These are phyloP conservation scores for Oreochromis niloticus DNA, from an alignment of 2,113 vertebrate genomes.

Conservation along the genomic window DNA sequence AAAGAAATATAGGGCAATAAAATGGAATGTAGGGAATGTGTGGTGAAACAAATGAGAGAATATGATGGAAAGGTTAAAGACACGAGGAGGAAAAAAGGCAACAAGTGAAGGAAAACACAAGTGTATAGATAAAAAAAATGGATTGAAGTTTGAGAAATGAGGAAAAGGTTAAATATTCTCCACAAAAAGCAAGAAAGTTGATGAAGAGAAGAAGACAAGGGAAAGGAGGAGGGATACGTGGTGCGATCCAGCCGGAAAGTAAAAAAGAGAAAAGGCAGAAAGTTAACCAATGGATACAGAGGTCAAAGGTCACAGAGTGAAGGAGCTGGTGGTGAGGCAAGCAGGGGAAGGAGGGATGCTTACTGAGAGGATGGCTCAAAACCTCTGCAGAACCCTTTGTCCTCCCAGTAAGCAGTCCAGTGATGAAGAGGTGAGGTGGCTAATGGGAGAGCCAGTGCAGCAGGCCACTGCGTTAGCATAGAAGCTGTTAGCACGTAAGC, in stretches of 20 bases:
- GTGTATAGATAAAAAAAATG: not conserved
- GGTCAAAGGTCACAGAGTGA: constrained; percentile 37
- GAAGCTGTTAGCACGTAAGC: not conserved
- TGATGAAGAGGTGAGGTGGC: not conserved
- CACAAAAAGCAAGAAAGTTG: not conserved
- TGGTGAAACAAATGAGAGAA: not conserved
- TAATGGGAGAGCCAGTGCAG: not conserved
- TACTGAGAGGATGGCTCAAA: constrained; percentile 26
- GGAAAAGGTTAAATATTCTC: not conserved
- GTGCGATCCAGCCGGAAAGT: not conserved
- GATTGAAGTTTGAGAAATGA: not conserved
- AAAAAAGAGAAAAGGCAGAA: constrained; percentile 55
- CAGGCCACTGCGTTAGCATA: not conserved
- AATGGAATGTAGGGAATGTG: not conserved
- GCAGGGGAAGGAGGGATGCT: constrained; percentile 14
- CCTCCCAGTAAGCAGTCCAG: constrained; percentile 26
- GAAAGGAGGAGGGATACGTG: not conserved
- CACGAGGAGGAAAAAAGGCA: not conserved
- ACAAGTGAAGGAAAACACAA: not conserved
- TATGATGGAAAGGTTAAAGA: not conserved
- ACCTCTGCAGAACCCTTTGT: not conserved
- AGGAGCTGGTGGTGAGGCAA: not conserved
- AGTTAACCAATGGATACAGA: constrained; percentile 48
- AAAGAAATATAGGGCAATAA: not conserved
- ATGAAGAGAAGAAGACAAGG: not conserved